These are phyloP conservation scores for Cantharis flavilabris DNA, from an alignment of 2,888 invertebrate genomes.

Conservation along the genomic window DNA sequence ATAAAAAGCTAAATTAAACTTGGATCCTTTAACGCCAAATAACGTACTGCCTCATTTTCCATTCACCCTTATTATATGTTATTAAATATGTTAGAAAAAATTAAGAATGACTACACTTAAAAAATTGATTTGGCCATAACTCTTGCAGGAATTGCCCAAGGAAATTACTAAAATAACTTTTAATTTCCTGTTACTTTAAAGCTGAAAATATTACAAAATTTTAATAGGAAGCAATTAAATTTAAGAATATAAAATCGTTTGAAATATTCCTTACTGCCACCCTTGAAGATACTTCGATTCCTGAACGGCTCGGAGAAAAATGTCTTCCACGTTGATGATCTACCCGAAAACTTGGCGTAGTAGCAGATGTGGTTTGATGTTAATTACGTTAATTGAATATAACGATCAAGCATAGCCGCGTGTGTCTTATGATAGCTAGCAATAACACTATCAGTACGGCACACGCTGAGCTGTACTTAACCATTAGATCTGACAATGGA, in stretches of 20 bases:
- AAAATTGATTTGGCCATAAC: neutral
- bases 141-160: neutral
- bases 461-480: slow-evolving; percentile 57
- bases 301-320: neutral
- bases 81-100: neutral
- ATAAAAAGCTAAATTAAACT: neutral
- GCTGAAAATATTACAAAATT: neutral
- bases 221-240: neutral
- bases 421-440: slow-evolving; percentile 68
- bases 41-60: neutral
- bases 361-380: neutral
- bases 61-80: neutral
- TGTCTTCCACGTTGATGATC: neutral
- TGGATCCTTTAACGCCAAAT: neutral
- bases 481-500: neutral
- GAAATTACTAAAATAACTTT: neutral
- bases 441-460: slow-evolving; percentile 66
- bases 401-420: slow-evolving; percentile 57
- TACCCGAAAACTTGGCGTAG: neutral
- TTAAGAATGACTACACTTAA: neutral
- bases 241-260: neutral
- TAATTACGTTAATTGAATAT: neutral
- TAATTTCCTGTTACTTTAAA: neutral
- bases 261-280: neutral
- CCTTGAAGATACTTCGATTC: neutral